These are phyloP conservation scores for Pilophorus perplexus DNA, from an alignment of 2,888 invertebrate genomes.

Conservation along the genomic window DNA sequence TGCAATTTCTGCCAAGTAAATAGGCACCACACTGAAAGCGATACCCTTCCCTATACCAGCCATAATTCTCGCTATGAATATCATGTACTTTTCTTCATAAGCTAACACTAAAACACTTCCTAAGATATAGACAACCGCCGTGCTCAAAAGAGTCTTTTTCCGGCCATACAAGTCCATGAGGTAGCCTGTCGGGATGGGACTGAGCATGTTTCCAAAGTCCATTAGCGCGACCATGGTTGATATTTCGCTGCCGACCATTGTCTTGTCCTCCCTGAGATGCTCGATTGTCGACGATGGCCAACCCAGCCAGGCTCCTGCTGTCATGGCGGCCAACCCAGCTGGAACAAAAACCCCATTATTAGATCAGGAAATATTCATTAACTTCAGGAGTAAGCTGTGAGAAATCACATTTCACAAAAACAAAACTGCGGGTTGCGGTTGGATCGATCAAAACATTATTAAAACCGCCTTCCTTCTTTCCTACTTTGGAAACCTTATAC, in stretches of 20 bases:
- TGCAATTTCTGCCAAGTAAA: constrained; percentile 49
- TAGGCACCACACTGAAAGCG: constrained; percentile 49
- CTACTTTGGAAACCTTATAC: too few relatives aligned
- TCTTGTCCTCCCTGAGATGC: constrained; percentile 43
- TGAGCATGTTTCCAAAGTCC: constrained; percentile 50
- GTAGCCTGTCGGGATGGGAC: constrained; percentile 49
- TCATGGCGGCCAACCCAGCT: constrained; percentile 44
- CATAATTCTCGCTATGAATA: constrained; percentile 47
- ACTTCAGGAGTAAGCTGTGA: too few relatives aligned
- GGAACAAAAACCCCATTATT: constrained; percentile 33
- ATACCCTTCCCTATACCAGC: constrained; percentile 49
- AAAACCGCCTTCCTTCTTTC: too few relatives aligned
- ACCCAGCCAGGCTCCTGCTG: constrained; percentile 47
- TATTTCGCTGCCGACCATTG: constrained; percentile 41
- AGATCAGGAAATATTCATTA: too few relatives aligned
- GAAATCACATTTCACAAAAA: too few relatives aligned
- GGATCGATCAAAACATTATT: too few relatives aligned
- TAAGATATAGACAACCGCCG: constrained; percentile 52
- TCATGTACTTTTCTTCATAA: constrained; percentile 49
- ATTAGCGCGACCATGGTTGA: constrained; percentile 49
- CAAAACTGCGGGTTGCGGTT: too few relatives aligned
- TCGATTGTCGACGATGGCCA: constrained; percentile 48
- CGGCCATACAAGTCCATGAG: constrained; percentile 48
- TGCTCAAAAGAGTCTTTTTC: constrained; percentile 49
- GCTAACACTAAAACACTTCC: constrained; percentile 52